Conservation (phyloP, 2,888 invertebrate genomes). For the Timema cristinae region DNA sequence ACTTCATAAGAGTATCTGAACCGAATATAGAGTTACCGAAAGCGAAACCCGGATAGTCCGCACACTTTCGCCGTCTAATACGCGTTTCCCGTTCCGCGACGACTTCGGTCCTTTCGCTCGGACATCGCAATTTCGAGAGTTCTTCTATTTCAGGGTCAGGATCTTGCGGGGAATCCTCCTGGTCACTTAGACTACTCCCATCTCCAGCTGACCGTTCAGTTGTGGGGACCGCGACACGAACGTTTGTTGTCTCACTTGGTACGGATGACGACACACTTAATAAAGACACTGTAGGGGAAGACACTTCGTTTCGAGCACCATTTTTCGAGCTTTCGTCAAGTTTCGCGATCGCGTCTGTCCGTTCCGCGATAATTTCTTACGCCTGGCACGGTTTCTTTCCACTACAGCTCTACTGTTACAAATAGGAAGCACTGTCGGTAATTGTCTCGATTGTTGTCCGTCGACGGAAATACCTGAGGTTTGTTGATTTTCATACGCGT, state of each 20-base stretch:
- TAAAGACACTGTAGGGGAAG: too few relatives aligned
- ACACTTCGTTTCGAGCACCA: too few relatives aligned
- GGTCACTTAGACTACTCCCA: conserved; percentile 49
- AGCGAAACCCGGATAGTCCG: conserved; percentile 88
- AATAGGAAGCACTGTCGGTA: conserved; percentile 9
- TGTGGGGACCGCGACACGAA: too few relatives aligned
- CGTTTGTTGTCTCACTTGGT: background rate
- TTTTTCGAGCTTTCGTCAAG: too few relatives aligned
- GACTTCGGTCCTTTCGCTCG: conserved; percentile 84
- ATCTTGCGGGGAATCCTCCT: conserved; percentile 48
- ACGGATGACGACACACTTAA: background rate
- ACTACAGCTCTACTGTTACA: conserved; percentile 40
- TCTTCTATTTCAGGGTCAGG: conserved; percentile 77
- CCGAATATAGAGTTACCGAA: conserved; percentile 91
- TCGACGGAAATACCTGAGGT: too few relatives aligned
- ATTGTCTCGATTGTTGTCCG: background rate
- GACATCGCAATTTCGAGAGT: conserved; percentile 78
- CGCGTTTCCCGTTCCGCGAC: conserved; percentile 79
- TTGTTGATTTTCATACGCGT: too few relatives aligned
- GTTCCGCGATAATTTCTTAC: conserved; percentile 14
- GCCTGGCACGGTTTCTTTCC: conserved; percentile 33
- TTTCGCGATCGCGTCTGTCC: too few relatives aligned
- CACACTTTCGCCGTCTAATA: conserved; percentile 70
- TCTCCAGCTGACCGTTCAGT: conserved; percentile 44
- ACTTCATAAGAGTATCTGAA: conserved; percentile 97